Conservation (phyloP, 2,888 invertebrate genomes). For the Leptopilina syphax region DNA sequence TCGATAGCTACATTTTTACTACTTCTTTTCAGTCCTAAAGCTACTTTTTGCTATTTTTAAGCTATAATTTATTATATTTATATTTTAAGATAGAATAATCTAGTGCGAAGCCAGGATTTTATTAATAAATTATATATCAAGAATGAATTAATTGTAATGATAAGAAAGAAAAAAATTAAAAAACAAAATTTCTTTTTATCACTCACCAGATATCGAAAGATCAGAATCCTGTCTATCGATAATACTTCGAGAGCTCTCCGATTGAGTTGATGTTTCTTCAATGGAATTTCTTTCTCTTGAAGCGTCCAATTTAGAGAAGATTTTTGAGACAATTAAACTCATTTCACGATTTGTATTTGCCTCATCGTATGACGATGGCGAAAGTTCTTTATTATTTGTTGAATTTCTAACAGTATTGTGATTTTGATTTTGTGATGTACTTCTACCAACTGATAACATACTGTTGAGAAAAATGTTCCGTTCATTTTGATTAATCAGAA, state of each 20-base stretch:
- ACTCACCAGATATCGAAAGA: conserved; percentile 17
- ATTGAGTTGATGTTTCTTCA: conserved; percentile 14
- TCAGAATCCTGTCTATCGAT: conserved; percentile 18
- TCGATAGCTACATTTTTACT: too few relatives aligned
- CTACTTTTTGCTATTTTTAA: too few relatives aligned
- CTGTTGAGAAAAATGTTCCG: conserved; percentile 14
- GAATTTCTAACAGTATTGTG: conserved; percentile 42
- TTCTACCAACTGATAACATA: conserved; percentile 52
- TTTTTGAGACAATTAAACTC: conserved; percentile 35
- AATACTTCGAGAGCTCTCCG: background rate
- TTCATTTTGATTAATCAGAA: conserved; percentile 59
- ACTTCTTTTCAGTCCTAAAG: too few relatives aligned
- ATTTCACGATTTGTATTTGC: conserved; percentile 21
- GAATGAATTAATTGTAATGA: too few relatives aligned
- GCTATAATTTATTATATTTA: too few relatives aligned
- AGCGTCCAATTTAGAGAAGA: background rate
- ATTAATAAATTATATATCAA: too few relatives aligned
- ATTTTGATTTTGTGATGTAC: conserved; percentile 43
- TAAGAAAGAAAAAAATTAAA: too few relatives aligned
- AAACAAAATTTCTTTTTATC: too few relatives aligned
- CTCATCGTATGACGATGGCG: background rate
- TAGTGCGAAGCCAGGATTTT: too few relatives aligned
- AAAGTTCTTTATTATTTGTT: conserved; percentile 43
- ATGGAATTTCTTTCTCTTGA: conserved; percentile 35
- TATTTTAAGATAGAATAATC: too few relatives aligned